Evolutionary conservation across 2,888 invertebrate genomes (phyloP), one percentile per base, ranked within the genome.

Genomic region (Linnaemya tessellans): DNA sequence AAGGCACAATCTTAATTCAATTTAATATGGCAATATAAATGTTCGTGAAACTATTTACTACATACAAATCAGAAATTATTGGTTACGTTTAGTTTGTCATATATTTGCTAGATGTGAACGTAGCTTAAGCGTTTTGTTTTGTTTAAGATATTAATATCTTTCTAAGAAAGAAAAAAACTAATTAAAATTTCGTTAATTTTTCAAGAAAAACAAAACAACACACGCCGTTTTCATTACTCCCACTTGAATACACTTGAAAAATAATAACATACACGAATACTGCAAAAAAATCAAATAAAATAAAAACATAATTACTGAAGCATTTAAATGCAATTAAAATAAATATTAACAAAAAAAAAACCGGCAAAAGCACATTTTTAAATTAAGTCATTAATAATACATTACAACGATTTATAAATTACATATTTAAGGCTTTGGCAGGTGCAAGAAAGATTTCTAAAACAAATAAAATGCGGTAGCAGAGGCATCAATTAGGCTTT

Each of bases 221-320:
- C 3, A 77, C n/a, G 71, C 7, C 13, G 15, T 20, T 58, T 20
- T 38, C 20, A 13, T 70, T 62, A 35, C 43, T 30, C 51, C 22
- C 49, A 64, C 64, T 58, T 68, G 35, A 49, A 68, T 51, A 30
- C 15, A 60, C 20, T 62, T 68, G 10, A 51, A 46, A 67, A 71
- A 38, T 18, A 41, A n/a, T 20, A 75, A 75, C 58, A 75, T 58
- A 80, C 70, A 80, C 30, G 41, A 71, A 67, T 58, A 15, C 13
- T 56, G 1, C 9, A 46, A 25, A 70, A 64, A 60, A 5, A 25
- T 4, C 9, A 46, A 25, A 70, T 64, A 60, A 5, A 25, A 25
- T 25, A 75, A 20, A 8, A 58, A 56, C 35, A 73, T 38, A 80
- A 56, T 64, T 75, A 79, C 41, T 75, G 49, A 78, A 83, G 60